Conservation (phyloP, 2,888 invertebrate genomes). For the Apeira syringaria region DNA sequence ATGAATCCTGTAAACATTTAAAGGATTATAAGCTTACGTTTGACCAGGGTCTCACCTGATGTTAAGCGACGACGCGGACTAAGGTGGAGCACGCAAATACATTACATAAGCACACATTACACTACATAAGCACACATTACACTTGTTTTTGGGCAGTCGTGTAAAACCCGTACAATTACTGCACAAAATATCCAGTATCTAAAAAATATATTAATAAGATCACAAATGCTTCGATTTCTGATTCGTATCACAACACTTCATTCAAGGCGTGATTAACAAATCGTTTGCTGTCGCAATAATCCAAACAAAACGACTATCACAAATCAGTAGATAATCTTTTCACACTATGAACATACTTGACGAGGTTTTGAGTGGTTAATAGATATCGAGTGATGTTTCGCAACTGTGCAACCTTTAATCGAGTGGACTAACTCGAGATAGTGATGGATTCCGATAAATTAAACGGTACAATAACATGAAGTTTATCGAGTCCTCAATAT, state of each 20-base stretch:
- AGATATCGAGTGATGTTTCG: slow-evolving; percentile 12
- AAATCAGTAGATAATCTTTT: not conserved
- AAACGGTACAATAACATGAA: slow-evolving; percentile 9
- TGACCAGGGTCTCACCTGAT: too few relatives aligned
- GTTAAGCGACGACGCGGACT: too few relatives aligned
- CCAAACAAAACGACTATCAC: not conserved
- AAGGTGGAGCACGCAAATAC: too few relatives aligned
- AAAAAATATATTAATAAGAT: too few relatives aligned
- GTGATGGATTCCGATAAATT: slow-evolving; percentile 8
- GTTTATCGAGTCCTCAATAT: slow-evolving; percentile 15
- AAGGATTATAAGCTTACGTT: too few relatives aligned
- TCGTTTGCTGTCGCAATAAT: not conserved
- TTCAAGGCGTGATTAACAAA: not conserved
- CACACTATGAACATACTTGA: not conserved
- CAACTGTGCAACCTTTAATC: slow-evolving; percentile 7
- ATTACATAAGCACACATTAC: too few relatives aligned
- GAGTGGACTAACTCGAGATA: slow-evolving; percentile 20
- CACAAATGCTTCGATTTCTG: too few relatives aligned
- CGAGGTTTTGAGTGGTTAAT: not conserved
- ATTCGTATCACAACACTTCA: not conserved
- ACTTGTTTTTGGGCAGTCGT: too few relatives aligned
- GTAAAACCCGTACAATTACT: too few relatives aligned
- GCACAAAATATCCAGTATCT: too few relatives aligned
- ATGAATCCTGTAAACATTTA: too few relatives aligned
- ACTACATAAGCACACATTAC: too few relatives aligned